phyloP scores from a whole-genome alignment of 2,888 invertebrate genomes.

The Chorisops tibialis region DNA sequence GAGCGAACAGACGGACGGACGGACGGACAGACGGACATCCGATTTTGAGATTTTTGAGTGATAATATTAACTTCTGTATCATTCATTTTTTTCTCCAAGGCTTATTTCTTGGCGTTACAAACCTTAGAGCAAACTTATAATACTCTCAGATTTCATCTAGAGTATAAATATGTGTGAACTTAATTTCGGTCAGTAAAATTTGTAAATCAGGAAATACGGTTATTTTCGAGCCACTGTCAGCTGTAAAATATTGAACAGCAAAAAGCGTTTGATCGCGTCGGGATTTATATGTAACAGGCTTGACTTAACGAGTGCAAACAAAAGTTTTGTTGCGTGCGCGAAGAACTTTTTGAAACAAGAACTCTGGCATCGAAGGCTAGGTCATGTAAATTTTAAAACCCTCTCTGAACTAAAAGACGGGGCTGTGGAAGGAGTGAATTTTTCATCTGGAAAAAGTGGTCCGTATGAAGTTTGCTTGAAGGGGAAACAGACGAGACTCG shows the following conservation, averaged over 20 bases:
- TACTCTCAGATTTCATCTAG: no score
- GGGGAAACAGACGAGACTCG: constrained; percentile 37
- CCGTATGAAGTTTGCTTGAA: constrained; percentile 36
- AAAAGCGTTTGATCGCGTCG: constrained; percentile 15
- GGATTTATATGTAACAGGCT: background rate
- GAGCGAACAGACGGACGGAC: no score
- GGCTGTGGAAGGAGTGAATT: constrained; percentile 26
- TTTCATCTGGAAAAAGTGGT: constrained; percentile 19
- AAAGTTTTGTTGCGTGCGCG: constrained; percentile 4
- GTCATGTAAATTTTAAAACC: constrained; percentile 34
- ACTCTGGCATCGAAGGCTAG: constrained; percentile 37
- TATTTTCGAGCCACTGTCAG: constrained; percentile 33
- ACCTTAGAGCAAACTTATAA: no score
- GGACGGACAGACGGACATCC: no score
- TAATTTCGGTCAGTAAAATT: constrained; percentile 32
- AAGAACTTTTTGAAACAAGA: constrained; percentile 7
- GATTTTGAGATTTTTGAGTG: no score
- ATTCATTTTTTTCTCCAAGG: no score
- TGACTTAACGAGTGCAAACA: background rate
- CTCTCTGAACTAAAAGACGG: constrained; percentile 25
- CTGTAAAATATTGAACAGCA: constrained; percentile 30
- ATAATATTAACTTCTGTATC: no score
- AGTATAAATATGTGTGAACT: constrained; percentile 27
- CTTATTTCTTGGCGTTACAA: no score
- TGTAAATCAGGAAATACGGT: constrained; percentile 33